phyloP scores from a whole-genome alignment of 1,140 invertebrate genomes.

The Eurosta solidaginis region DNA sequence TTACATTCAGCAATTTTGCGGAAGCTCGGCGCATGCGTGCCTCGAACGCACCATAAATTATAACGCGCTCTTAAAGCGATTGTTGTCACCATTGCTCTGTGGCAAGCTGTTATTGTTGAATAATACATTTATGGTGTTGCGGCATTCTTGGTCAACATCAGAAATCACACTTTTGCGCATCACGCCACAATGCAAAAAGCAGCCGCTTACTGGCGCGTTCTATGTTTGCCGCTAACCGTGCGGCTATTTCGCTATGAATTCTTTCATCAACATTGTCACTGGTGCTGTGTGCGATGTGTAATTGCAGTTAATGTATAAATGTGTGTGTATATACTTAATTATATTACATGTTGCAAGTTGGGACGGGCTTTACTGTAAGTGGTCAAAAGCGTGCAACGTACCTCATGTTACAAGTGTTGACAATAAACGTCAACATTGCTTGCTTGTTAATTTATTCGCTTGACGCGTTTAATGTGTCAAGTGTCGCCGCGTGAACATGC shows the following conservation, averaged over 20 bases:
- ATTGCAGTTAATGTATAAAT: neutral
- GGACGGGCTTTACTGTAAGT: neutral
- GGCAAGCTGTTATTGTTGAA: too few relatives aligned
- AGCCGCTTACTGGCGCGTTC: neutral
- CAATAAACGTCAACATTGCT: constrained; percentile 37
- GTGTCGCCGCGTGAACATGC: neutral
- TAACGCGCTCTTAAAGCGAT: neutral
- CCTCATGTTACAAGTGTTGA: constrained; percentile 36
- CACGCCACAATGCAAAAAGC: neutral
- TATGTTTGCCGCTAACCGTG: neutral
- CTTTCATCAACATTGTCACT: neutral
- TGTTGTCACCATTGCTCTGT: neutral
- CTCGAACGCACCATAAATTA: constrained; percentile 18
- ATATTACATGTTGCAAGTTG: neutral
- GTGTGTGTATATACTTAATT: neutral
- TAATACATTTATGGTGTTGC: constrained; percentile 23
- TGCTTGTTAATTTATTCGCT: constrained; percentile 35
- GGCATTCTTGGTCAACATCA: neutral
- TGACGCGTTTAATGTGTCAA: constrained; percentile 29
- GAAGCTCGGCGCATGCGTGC: neutral
- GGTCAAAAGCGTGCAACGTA: constrained; percentile 32
- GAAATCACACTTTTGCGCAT: constrained; percentile 12
- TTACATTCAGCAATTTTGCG: neutral
- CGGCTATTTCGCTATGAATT: neutral
- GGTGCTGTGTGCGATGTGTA: constrained; percentile 1